These are phyloP conservation scores for Caradrina clavipalpis DNA, from an alignment of 2,888 invertebrate species.

Conservation along the genomic window DNA sequence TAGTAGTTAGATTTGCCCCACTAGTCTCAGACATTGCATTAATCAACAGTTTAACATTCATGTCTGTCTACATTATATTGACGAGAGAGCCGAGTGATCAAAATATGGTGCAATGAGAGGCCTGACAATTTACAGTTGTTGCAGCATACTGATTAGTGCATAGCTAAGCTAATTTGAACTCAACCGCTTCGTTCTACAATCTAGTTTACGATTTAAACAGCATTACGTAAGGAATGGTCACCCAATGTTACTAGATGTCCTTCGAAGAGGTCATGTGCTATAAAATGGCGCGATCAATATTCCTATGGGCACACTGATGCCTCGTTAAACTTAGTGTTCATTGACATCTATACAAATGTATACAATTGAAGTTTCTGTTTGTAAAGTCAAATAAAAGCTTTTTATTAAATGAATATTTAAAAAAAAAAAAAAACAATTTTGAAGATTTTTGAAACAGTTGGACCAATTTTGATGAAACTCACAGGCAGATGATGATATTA, in stretches of 20 bases:
- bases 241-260: not conserved
- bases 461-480: too few relatives aligned
- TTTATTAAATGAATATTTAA: too few relatives aligned
- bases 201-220: not conserved
- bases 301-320: not conserved
- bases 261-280: not conserved
- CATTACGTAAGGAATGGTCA: not conserved
- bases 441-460: too few relatives aligned
- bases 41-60: not conserved
- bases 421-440: too few relatives aligned
- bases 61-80: not conserved
- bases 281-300: constrained; percentile 1
- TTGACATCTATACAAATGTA: not conserved
- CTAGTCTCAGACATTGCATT: not conserved
- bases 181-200: not conserved
- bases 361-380: too few relatives aligned
- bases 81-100: constrained; percentile 8
- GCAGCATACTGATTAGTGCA: not conserved
- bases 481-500: too few relatives aligned
- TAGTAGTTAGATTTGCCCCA: too few relatives aligned
- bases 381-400: too few relatives aligned
- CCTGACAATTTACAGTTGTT: constrained; percentile 2
- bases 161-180: not conserved
- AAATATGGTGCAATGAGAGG: constrained; percentile 21
- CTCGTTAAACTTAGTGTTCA: not conserved